Percentiles rank a stretch among this genome's conserved stretches.
phyloP scores from a whole-genome alignment of 1,140 invertebrate species.

The Cepaea nemoralis region DNA sequence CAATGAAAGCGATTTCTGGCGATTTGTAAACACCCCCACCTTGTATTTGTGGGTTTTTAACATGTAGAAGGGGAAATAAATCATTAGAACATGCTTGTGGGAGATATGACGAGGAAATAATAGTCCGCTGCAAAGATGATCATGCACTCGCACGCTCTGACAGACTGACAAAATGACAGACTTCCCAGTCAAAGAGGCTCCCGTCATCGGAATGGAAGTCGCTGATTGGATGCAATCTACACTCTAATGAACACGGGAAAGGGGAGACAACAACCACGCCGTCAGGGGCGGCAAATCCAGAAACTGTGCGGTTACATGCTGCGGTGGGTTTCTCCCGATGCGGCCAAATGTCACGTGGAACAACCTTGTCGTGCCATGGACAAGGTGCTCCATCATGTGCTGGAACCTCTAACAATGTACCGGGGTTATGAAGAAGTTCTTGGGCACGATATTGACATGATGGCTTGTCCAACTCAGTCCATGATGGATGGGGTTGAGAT shows the following conservation, averaged over 20 bases:
- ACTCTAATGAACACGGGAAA: slow-evolving; percentile 11
- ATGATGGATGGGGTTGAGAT: neutral
- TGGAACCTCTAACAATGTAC: neutral
- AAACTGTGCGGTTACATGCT: neutral
- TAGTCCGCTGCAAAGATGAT: neutral
- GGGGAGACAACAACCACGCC: neutral
- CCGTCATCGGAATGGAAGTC: slow-evolving; percentile 5
- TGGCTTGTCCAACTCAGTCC: neutral
- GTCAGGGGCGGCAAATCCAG: slow-evolving; percentile 19
- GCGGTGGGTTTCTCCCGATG: slow-evolving; percentile 12
- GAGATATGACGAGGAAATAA: neutral
- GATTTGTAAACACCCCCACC: no score
- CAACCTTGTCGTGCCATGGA: slow-evolving; percentile 8
- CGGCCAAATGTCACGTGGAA: slow-evolving; percentile 15
- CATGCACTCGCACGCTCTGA: neutral
- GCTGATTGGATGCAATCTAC: slow-evolving; percentile 24
- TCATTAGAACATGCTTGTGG: neutral
- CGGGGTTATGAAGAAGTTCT: slow-evolving; percentile 8
- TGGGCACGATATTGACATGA: slow-evolving; percentile 2
- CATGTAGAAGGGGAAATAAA: no score
- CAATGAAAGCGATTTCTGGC: no score
- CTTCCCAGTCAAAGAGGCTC: neutral
- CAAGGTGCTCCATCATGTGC: slow-evolving; percentile 12
- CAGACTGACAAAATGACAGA: neutral
- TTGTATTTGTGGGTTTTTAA: no score